phyloP scores from a whole-genome alignment of 1,140 invertebrate species.

The Penaeus japonicus region DNA sequence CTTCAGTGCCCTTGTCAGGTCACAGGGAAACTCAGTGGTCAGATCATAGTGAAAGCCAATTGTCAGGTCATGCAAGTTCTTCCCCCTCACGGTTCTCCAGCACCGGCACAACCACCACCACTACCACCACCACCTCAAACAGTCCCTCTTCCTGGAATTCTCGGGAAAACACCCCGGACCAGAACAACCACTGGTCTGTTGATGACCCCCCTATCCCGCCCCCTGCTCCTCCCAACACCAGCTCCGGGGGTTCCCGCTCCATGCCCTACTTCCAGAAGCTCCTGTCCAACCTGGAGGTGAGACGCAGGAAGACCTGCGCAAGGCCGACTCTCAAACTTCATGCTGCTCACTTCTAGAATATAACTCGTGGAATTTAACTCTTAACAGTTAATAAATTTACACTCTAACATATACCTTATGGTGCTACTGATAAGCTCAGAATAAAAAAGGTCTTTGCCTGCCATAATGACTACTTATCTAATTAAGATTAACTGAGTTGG shows the following conservation, averaged over 20 bases:
- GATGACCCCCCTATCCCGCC: conserved; percentile 60
- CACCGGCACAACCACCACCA: not conserved
- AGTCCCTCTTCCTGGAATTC: not conserved
- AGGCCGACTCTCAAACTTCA: not conserved
- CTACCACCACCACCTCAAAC: conserved; percentile 20
- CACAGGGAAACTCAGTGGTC: conserved; percentile 3
- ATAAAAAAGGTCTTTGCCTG: no score
- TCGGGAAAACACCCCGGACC: conserved; percentile 23
- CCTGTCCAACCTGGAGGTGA: conserved; percentile 78
- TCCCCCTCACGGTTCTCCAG: conserved; percentile 12
- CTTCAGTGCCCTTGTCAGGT: not conserved
- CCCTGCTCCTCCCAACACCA: conserved; percentile 62
- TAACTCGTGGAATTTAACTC: not conserved
- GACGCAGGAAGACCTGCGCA: conserved; percentile 58
- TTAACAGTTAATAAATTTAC: not conserved
- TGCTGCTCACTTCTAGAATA: conserved; percentile 9
- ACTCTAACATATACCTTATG: no score
- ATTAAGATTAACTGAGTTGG: no score
- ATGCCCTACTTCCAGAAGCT: conserved; percentile 75
- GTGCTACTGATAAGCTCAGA: no score
- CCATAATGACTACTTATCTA: no score
- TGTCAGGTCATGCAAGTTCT: conserved; percentile 2
- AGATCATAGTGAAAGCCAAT: conserved; percentile 19
- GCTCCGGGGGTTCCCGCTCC: conserved; percentile 71
- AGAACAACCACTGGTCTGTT: conserved; percentile 44